Percentiles rank a stretch among this genome's conserved stretches.
Conservation (phyloP, 2,888 invertebrate species). For the Vanessa cardui region DNA sequence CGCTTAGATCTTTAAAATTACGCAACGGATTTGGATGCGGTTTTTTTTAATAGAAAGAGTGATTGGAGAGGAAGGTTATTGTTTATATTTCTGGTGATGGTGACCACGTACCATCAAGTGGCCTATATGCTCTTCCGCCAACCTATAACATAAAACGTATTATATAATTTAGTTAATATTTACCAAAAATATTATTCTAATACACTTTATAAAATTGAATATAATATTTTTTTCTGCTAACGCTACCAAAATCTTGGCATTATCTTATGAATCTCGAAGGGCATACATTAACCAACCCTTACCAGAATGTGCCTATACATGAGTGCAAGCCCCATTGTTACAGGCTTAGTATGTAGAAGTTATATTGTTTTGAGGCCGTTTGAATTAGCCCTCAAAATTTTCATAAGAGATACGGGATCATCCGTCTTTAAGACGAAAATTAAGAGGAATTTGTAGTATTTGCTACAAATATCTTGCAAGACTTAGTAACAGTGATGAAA, state of each 20-base stretch:
- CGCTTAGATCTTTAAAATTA: too few species aligned
- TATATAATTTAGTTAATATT: neutral
- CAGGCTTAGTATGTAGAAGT: constrained; percentile 28
- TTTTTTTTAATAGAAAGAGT: too few species aligned
- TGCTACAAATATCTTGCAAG: too few species aligned
- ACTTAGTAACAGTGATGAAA: too few species aligned
- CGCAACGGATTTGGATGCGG: too few species aligned
- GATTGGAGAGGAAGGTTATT: too few species aligned
- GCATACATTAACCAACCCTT: constrained; percentile 37
- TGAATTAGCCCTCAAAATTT: constrained; percentile 17
- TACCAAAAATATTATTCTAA: neutral
- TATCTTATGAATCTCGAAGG: constrained; percentile 40
- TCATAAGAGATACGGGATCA: constrained; percentile 9
- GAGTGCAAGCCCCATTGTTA: constrained; percentile 35
- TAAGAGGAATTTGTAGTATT: too few species aligned
- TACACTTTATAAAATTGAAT: neutral
- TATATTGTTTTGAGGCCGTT: constrained; percentile 35
- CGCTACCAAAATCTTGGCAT: constrained; percentile 33
- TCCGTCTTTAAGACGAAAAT: neutral
- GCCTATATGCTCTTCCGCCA: too few species aligned
- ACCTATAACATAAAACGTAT: too few species aligned
- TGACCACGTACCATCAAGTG: too few species aligned
- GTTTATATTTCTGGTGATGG: too few species aligned
- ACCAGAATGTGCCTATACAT: constrained; percentile 27
- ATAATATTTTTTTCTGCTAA: constrained; percentile 19